Evolutionary conservation across 2,797 vertebrate genomes (phyloP), one percentile per base, ranked within the genome.

Genomic region (Pelochelys cantorii): DNA sequence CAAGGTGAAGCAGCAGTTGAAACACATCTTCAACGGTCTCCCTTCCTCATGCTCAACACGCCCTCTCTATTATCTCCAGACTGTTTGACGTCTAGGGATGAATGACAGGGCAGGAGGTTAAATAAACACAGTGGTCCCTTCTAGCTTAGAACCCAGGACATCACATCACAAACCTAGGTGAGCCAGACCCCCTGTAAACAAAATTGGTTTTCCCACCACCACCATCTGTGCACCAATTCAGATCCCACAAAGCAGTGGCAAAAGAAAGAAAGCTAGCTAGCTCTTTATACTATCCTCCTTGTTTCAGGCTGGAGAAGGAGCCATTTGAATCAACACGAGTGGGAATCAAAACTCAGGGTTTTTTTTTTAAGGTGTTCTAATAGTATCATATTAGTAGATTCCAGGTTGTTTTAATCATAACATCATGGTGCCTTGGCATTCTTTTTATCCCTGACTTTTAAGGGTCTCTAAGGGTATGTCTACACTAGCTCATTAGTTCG

Each of bases 161-260:
- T 95, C 88, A 88, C 86, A 84, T 86, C 95, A 94, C 90, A 95
- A 96, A 93, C 89, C 88, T 56, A 91, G 87, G 87, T 93, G 93
- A 94, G 95, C 93, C 93, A 96, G 95, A 93, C 95, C 94, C 90
- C 27, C 82, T 93, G 13, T 92, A 91, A 93, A 80, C 93, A 86
- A 85, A 95, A 95, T 89, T 83, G 82, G 88, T 52, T 77, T 52
- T 83, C 59, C 90, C 54, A 74, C 55, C n/a, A n/a, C 29, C 56
- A 85, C 86, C 75, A 0, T 1, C n/a, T 81, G 74, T 85, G 12
- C 90, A 81, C 23, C 34, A 68, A 53, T n/a, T 5, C 90, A 71
- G 83, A 84, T 81, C 92, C 91, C 77, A n/a, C 0, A 2, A 78
- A 95, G 85, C 83, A 34, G 74, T 29, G 37, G 74, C 22, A 23